phyloP scores from a whole-genome alignment of 30 jellyfish, hydroid and myxozoan species.

The Cassiopea andromeda region DNA sequence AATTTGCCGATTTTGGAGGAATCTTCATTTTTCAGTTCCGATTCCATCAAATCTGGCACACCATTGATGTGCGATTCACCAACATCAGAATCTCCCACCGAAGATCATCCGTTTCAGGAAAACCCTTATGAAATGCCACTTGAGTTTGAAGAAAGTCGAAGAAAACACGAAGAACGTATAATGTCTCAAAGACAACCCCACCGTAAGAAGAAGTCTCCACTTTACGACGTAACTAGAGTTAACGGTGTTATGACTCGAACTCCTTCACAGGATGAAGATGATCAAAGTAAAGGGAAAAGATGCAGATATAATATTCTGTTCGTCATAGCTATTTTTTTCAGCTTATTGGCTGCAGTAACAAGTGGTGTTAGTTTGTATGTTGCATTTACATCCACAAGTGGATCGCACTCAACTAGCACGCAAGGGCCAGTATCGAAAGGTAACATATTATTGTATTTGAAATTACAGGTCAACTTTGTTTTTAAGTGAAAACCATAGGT shows the following conservation, averaged over 20 bases:
- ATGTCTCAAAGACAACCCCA: constrained; percentile 20
- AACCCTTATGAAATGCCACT: constrained; percentile 59
- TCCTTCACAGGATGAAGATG: not conserved
- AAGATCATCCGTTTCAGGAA: constrained; percentile 7
- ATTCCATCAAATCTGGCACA: constrained; percentile 57
- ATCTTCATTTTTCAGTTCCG: constrained; percentile 51
- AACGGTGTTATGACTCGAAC: constrained; percentile 17
- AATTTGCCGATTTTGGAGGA: constrained; percentile 13
- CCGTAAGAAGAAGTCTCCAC: constrained; percentile 50
- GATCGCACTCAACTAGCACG: not conserved
- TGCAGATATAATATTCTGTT: not conserved
- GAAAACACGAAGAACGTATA: constrained; percentile 62
- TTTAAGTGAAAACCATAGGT: too few relatives aligned
- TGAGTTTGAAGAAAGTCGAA: constrained; percentile 34
- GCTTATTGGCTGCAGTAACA: constrained; percentile 12
- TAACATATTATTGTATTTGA: not conserved
- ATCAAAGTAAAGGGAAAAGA: too few relatives aligned
- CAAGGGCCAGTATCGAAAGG: not conserved
- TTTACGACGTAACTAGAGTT: constrained; percentile 33
- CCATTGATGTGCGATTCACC: constrained; percentile 45
- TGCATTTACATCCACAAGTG: not conserved
- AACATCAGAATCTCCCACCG: constrained; percentile 35
- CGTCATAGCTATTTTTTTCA: constrained; percentile 13
- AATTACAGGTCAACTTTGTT: too few relatives aligned
- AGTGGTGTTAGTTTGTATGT: constrained; percentile 41